phyloP scores from a whole-genome alignment of 2,888 invertebrate species.

The Parascotia fuliginaria region DNA sequence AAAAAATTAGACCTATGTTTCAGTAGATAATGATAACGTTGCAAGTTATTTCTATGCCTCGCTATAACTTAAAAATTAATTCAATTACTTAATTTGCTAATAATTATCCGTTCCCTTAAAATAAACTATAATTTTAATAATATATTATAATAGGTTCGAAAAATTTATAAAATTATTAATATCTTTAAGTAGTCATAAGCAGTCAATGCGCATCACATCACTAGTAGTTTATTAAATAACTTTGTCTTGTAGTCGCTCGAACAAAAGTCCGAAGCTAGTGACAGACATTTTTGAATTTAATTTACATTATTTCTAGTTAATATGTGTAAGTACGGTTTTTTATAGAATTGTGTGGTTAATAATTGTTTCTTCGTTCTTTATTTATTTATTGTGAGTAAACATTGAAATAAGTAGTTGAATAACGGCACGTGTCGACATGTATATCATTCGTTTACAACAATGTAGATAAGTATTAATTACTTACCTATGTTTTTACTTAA shows the following conservation, averaged over 20 bases:
- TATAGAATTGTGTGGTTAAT: conserved; percentile 8
- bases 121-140: too few species aligned
- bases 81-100: too few species aligned
- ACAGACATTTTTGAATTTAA: conserved; percentile 44
- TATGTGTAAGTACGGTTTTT: conserved; percentile 34
- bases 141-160: too few species aligned
- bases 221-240: conserved; percentile 10
- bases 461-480: too few species aligned
- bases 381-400: conserved; percentile 10
- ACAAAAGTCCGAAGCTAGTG: conserved; percentile 29
- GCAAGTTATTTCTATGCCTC: too few species aligned
- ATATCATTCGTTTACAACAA: conserved; percentile 5
- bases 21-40: too few species aligned
- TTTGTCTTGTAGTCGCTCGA: background rate
- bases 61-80: too few species aligned
- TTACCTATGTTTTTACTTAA: conserved; percentile 16
- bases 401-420: conserved; percentile 8
- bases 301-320: conserved; percentile 32
- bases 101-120: too few species aligned
- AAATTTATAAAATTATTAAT: too few species aligned
- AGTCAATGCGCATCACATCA: conserved; percentile 9
- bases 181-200: background rate
- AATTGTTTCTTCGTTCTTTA: background rate
- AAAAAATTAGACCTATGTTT: too few species aligned
- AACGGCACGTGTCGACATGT: conserved; percentile 39